These are phyloP conservation scores for Eunapius fragilis DNA, from an alignment of 37 sponge, comb jelly and placozoan genomes.

Conservation along the genomic window DNA sequence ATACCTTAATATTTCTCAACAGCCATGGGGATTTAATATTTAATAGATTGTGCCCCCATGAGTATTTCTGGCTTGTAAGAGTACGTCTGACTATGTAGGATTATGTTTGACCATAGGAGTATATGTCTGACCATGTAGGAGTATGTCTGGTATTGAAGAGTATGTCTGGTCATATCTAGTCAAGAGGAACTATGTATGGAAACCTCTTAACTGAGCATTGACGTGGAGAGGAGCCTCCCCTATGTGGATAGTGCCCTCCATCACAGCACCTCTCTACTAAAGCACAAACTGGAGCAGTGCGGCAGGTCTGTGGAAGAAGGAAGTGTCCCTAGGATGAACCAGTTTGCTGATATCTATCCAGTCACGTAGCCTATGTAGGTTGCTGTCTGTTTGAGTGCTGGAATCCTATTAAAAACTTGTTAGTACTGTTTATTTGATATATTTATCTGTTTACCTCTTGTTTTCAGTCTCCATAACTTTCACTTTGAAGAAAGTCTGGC, in stretches of 20 bases:
- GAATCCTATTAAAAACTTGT: no score
- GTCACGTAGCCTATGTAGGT: background rate
- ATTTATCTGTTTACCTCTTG: background rate
- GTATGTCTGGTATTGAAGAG: no score
- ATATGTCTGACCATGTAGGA: no score
- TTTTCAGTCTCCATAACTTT: slow-evolving; percentile 16
- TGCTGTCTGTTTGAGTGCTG: background rate
- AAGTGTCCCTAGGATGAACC: background rate
- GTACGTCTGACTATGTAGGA: no score
- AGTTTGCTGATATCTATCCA: background rate
- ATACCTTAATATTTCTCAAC: no score
- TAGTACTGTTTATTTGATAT: no score
- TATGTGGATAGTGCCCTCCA: background rate
- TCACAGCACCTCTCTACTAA: background rate
- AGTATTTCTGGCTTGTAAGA: no score
- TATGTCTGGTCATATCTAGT: no score
- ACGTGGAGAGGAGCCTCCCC: background rate
- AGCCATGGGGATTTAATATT: no score
- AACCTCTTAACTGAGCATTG: background rate
- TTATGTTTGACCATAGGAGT: no score
- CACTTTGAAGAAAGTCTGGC: background rate
- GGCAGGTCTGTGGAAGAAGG: background rate
- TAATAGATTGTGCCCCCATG: no score
- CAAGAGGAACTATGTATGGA: background rate
- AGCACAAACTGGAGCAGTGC: background rate